Evolutionary conservation across 2,113 vertebrate genomes (phyloP), one percentile per base, ranked within the genome.

Genomic region (Mustelus asterias): DNA sequence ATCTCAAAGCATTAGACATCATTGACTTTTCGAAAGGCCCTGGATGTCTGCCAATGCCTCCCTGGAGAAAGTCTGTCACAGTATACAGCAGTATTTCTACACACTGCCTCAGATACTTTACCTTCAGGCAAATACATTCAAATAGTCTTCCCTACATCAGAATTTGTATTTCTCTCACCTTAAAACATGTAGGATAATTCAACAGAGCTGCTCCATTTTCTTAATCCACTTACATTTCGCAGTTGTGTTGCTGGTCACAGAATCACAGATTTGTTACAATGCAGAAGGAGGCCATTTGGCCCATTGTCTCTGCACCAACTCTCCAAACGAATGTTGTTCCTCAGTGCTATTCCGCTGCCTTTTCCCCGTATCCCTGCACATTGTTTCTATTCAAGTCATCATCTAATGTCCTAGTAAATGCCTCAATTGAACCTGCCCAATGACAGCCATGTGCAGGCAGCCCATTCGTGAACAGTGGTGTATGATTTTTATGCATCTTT

Each of bases 1-100:
- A 93, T 67, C 33, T 67, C 89, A 37, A 93, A 93, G 89, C 89
- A 93, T 93, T 67, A 22, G 60, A 67, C 60, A 37, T 37, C 89
- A 93, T 93, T 93, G n/a, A 65, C 60, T 93, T 65, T 93, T 92
- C 58, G 1, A n/a, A 92, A 63, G 88, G 16, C 41, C 14, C 14
- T 83, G 80, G 80, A 41, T 1, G 5, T 65, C n/a, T 93, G 89
- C 60, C 60, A 93, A 93, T 93, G n/a, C 3, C 60, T 65, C 58
- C 14, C 89, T 11, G 16, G 33, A 37, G 58, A 63, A 92, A 20
- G 58, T 63, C 58, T 33, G 58, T 92, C 58, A 63, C 29, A 92
- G 33, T 65, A 22, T 10, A 33, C 16, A 65, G 60, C 58, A 5
- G 20, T 37, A 89, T 89, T 89, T 89, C 54, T 89, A 22, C 83